Conservation (phyloP, 1,140 invertebrate genomes). For the Lethrus apterus region DNA sequence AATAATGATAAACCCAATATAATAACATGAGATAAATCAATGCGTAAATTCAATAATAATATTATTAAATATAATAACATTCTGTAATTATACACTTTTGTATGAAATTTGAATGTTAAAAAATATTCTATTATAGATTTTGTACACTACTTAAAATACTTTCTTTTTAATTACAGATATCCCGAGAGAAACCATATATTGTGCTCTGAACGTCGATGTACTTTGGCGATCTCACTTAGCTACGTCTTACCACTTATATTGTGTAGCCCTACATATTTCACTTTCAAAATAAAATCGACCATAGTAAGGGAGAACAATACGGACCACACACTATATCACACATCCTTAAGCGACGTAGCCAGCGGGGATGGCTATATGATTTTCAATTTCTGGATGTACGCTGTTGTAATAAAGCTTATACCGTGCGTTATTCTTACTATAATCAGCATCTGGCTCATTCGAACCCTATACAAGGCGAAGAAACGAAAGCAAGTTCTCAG, state of each 20-base stretch:
- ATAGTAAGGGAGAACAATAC: slow-evolving; percentile 40
- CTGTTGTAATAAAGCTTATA: slow-evolving; percentile 75
- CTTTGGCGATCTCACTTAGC: slow-evolving; percentile 62
- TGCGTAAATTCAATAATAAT: no score
- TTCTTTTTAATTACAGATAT: slow-evolving; percentile 47
- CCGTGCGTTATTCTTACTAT: slow-evolving; percentile 78
- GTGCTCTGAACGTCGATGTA: slow-evolving; percentile 63
- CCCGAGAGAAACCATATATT: slow-evolving; percentile 52
- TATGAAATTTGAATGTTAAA: no score
- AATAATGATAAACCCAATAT: no score
- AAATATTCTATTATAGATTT: no score
- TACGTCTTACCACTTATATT: slow-evolving; percentile 67
- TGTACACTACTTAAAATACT: no score
- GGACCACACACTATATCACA: slow-evolving; percentile 53
- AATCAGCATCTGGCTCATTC: slow-evolving; percentile 73
- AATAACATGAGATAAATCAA: no score
- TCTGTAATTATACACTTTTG: no score
- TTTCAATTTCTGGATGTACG: slow-evolving; percentile 83
- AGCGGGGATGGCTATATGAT: slow-evolving; percentile 52
- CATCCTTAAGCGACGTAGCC: slow-evolving; percentile 52
- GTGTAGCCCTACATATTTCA: slow-evolving; percentile 71
- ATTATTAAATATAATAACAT: no score
- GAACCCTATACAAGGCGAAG: slow-evolving; percentile 63
- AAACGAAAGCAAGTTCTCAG: slow-evolving; percentile 58
- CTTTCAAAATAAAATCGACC: slow-evolving; percentile 51